Evolutionary conservation across 1,140 invertebrate genomes (phyloP), one percentile per base, ranked within the genome.

Genomic region (Epicauta chinensis): DNA sequence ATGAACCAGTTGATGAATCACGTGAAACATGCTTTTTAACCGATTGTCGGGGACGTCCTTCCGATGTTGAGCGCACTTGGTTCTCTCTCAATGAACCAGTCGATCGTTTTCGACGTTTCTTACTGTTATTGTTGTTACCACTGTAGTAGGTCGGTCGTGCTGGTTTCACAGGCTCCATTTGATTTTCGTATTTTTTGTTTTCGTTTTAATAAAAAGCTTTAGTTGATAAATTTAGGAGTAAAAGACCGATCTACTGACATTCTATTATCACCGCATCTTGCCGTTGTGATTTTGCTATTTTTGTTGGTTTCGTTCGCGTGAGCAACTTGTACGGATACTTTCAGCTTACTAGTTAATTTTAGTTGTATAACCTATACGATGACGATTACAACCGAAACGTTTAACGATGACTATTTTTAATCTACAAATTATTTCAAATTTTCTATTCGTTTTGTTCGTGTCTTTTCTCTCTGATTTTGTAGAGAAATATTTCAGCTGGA

Each of bases 1-100:
- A 82, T 45, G 82, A 81, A 61, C 82, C 81, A 61, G 77, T 75
- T 58, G 79, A 68, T 65, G 36, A 78, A 74, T 56, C 78, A 73
- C 64, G 73, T 63, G 65, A 80, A 66, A 55, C 76, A 73, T 71
- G 76, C 58, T 76, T 73, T 53, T 73, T 65, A 29, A 46, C 60
- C n/a, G 52, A 72, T 67, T 62, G 74, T 58, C 77, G 71, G 52
- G 73, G 66, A 3, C 76, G 74, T 56, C 81, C 81, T 70, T 82
- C 79, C 42, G 81, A 82, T 57, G 75, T 75, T 63, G 81, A 82
- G 60, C 81, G 75, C 50, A 71, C 68, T 52, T 52, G 35, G 9
- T 30, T 43, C 6, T 60, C 48, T 37, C 35, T 40, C 9, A 62
- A 40, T 7, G 56, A 60, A 14, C 32, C 46, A 30, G 52, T 44